Percentiles rank a stretch among this genome's conserved stretches.
These are phyloP conservation scores for Notocelia uddmanniana DNA, from an alignment of 2,888 invertebrate genomes.

Conservation along the genomic window DNA sequence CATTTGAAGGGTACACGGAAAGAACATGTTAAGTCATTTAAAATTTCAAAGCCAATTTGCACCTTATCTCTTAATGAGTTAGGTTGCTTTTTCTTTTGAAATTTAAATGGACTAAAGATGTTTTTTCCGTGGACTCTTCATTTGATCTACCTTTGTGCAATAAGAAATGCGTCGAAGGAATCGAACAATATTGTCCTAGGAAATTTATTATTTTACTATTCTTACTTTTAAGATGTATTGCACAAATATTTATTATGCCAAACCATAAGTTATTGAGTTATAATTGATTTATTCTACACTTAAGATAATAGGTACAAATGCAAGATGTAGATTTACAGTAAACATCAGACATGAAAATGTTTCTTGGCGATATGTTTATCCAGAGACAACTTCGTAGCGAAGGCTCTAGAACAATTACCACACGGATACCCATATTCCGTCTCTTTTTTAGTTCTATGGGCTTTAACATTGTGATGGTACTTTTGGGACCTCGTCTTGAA, in stretches of 20 bases:
- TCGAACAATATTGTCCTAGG: no score
- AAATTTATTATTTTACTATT: no score
- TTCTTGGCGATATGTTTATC: conserved; percentile 85
- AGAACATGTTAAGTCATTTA: no score
- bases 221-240: not conserved
- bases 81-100: no score
- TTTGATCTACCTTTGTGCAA: not conserved
- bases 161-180: not conserved
- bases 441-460: conserved; percentile 77
- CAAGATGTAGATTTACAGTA: not conserved
- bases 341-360: conserved; percentile 75
- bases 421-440: conserved; percentile 80
- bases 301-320: not conserved
- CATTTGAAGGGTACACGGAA: no score
- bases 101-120: no score
- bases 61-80: no score
- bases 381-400: conserved; percentile 81
- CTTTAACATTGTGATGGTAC: conserved; percentile 79
- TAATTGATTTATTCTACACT: not conserved
- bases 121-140: no score
- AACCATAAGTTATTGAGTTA: not conserved
- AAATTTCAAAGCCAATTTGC: no score
- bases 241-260: conserved; percentile 1
- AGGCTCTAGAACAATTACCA: conserved; percentile 79
- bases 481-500: conserved; percentile 80